phyloP scores from a whole-genome alignment of 2,113 vertebrate species.

The Origma solitaria region DNA sequence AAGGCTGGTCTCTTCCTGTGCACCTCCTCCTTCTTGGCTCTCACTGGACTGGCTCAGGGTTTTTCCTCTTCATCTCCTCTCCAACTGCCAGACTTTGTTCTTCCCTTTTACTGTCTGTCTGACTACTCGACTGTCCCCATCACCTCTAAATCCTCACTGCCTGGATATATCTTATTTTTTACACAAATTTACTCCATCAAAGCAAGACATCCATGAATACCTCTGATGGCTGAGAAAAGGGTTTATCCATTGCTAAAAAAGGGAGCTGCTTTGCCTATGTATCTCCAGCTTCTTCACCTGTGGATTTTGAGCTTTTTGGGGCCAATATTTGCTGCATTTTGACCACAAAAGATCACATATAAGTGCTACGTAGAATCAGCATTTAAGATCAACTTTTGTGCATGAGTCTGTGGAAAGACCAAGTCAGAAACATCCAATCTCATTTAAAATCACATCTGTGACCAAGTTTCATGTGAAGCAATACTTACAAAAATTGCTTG shows the following conservation, averaged over 20 bases:
- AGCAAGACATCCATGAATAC: background rate
- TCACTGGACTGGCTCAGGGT: background rate
- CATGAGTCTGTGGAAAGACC: background rate
- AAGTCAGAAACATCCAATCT: background rate
- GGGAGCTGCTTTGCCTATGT: background rate
- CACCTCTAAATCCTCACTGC: background rate
- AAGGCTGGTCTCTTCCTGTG: background rate
- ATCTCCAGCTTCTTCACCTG: background rate
- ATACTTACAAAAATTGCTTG: slow-evolving; percentile 87
- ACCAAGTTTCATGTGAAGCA: background rate
- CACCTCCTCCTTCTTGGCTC: background rate
- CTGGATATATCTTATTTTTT: background rate
- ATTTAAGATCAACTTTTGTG: background rate
- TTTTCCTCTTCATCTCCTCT: background rate
- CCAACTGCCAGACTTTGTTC: background rate
- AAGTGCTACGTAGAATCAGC: background rate
- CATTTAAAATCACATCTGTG: background rate
- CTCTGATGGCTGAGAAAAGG: background rate
- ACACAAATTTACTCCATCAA: background rate
- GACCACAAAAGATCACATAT: background rate
- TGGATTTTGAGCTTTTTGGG: background rate
- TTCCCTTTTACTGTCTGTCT: background rate
- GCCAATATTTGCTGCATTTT: background rate
- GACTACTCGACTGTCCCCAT: background rate
- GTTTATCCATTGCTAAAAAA: background rate